These are phyloP conservation scores for Cyprinodon brontotheroides DNA, from an alignment of 2,113 vertebrate species.

Conservation along the genomic window DNA sequence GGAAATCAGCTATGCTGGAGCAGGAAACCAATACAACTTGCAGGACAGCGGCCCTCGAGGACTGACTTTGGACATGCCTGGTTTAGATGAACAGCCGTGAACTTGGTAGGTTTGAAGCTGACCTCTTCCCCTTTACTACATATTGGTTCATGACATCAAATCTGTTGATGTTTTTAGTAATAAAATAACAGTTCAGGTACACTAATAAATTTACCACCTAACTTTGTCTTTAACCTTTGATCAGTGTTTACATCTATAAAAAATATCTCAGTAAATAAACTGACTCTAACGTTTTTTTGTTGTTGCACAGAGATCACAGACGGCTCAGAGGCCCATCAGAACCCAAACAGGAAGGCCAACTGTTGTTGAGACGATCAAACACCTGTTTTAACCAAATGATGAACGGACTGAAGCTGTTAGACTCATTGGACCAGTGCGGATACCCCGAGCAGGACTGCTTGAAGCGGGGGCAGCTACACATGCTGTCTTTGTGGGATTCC, in stretches of 20 bases:
- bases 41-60: too few relatives aligned
- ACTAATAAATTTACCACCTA: too few relatives aligned
- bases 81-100: background rate
- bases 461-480: background rate
- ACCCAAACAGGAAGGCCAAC: slow-evolving; percentile 79
- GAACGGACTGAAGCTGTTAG: background rate
- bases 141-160: too few relatives aligned
- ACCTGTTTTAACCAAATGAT: background rate
- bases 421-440: slow-evolving; percentile 2
- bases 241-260: too few relatives aligned
- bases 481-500: background rate
- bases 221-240: too few relatives aligned
- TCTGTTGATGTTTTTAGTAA: too few relatives aligned
- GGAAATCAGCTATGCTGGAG: too few relatives aligned
- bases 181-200: too few relatives aligned
- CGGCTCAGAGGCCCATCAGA: slow-evolving; percentile 75
- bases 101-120: background rate
- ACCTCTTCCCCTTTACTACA: background rate
- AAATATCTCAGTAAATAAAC: too few relatives aligned
- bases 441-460: background rate
- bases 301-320: slow-evolving; percentile 83
- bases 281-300: background rate
- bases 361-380: slow-evolving; percentile 80
- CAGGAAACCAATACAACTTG: too few relatives aligned
- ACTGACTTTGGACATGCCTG: too few relatives aligned